Percentiles rank a stretch among this genome's conserved stretches.
Conservation (phyloP, 2,113 vertebrate genomes). For the Tiliqua scincoides region DNA sequence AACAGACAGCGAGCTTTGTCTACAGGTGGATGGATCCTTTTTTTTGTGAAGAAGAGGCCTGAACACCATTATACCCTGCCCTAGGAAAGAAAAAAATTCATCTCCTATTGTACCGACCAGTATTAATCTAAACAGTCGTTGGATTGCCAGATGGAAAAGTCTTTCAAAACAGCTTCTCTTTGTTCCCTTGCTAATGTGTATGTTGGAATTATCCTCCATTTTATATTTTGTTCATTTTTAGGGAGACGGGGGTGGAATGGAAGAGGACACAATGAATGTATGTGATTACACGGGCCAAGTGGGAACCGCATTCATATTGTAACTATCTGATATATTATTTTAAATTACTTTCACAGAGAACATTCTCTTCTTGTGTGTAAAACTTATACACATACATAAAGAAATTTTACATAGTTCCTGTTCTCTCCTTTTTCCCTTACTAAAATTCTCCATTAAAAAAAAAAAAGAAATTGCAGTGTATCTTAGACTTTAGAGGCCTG, state of each 20-base stretch:
- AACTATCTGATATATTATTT: slow-evolving; percentile 42
- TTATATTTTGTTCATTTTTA: slow-evolving; percentile 54
- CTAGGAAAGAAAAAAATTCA: not conserved
- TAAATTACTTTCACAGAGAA: slow-evolving; percentile 49
- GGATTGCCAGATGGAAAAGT: slow-evolving; percentile 30
- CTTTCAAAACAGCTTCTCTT: slow-evolving; percentile 34
- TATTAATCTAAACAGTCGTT: slow-evolving; percentile 33
- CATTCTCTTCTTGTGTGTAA: slow-evolving; percentile 26
- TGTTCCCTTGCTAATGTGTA: slow-evolving; percentile 30
- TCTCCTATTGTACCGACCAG: slow-evolving; percentile 29
- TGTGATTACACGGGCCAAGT: slow-evolving; percentile 14
- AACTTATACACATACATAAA: slow-evolving; percentile 29
- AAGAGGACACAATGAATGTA: slow-evolving; percentile 27
- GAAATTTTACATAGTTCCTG: not conserved
- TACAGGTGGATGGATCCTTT: slow-evolving; percentile 42
- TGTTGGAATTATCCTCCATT: slow-evolving; percentile 43
- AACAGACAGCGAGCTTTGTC: slow-evolving; percentile 53
- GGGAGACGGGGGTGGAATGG: slow-evolving; percentile 24
- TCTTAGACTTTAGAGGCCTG: slow-evolving; percentile 26
- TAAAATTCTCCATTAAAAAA: slow-evolving; percentile 22
- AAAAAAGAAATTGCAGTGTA: slow-evolving; percentile 10
- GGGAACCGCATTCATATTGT: slow-evolving; percentile 29
- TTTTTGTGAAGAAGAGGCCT: slow-evolving; percentile 24
- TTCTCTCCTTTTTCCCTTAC: not conserved
- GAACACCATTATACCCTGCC: slow-evolving; percentile 31